These are phyloP conservation scores for Dipodomys stephensi DNA, from an alignment of 2,113 vertebrate genomes.

Conservation along the genomic window DNA sequence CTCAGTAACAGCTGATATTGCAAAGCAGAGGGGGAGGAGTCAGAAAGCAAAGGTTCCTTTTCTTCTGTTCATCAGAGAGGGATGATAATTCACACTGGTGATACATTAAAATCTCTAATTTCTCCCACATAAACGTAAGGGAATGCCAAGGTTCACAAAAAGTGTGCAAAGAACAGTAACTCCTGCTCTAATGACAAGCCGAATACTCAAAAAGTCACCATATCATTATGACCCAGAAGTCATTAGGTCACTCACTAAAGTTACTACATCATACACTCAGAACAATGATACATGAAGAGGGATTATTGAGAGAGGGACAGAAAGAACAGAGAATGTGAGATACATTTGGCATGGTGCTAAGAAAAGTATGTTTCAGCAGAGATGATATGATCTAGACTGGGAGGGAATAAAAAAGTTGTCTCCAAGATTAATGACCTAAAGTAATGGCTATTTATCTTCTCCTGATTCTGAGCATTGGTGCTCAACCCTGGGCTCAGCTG, in stretches of 20 bases:
- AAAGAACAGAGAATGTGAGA: neutral
- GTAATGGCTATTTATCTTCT: neutral
- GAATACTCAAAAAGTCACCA: neutral
- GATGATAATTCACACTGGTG: neutral
- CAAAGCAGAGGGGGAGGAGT: slow-evolving; percentile 18
- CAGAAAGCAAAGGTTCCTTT: slow-evolving; percentile 10
- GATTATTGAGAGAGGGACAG: neutral
- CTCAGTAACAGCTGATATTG: slow-evolving; percentile 27
- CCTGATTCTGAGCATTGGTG: neutral
- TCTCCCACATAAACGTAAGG: neutral
- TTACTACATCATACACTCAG: neutral
- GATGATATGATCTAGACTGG: neutral
- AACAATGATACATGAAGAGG: too few relatives aligned
- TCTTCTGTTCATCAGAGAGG: neutral
- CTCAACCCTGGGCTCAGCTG: neutral
- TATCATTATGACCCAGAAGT: neutral
- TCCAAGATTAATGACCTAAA: neutral
- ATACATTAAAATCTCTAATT: neutral
- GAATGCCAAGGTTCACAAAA: neutral
- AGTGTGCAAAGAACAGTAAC: neutral
- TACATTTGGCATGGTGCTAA: neutral
- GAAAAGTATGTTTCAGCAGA: neutral
- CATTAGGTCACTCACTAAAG: neutral
- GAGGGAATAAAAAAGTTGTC: neutral
- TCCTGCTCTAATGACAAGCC: neutral